Evolutionary conservation across 2,797 vertebrate genomes (phyloP).

Genomic region (Enteromius anoplus): DNA sequence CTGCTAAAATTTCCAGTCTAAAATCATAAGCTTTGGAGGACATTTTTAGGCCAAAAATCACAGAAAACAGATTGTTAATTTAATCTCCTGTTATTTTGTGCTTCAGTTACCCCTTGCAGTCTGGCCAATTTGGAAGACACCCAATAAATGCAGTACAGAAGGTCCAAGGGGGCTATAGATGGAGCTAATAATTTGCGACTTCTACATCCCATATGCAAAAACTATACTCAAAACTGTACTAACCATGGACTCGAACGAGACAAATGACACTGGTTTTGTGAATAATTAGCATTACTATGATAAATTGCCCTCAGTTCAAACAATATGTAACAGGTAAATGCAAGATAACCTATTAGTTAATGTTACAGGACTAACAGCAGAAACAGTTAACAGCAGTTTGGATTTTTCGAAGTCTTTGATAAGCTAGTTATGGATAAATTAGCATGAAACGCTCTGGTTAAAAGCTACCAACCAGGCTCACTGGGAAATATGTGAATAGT

Average conservation of each 20-base stretch:
- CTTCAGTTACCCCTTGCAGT: slow-evolving; percentile 55
- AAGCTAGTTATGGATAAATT: background rate
- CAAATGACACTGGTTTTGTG: background rate
- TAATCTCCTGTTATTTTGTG: slow-evolving; percentile 53
- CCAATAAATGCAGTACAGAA: slow-evolving; percentile 51
- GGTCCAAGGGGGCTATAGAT: slow-evolving; percentile 43
- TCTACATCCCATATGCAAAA: background rate
- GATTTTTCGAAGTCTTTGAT: background rate
- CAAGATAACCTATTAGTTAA: background rate
- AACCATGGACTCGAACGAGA: background rate
- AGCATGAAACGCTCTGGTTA: background rate
- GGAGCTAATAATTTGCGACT: slow-evolving; percentile 45
- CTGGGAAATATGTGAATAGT: background rate
- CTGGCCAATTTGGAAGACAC: slow-evolving; percentile 50
- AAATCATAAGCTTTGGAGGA: slow-evolving; percentile 43
- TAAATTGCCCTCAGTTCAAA: background rate
- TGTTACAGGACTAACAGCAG: background rate
- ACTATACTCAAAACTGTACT: background rate
- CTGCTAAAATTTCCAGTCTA: slow-evolving; percentile 57
- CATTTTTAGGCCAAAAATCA: slow-evolving; percentile 61
- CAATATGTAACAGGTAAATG: background rate
- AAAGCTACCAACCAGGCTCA: background rate
- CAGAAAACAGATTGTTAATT: slow-evolving; percentile 57
- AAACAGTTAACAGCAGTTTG: background rate
- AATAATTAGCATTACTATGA: background rate